Base-by-base conservation (phyloP, 1,140 invertebrate species). In the Stegodyphus mimosarum region DNA sequence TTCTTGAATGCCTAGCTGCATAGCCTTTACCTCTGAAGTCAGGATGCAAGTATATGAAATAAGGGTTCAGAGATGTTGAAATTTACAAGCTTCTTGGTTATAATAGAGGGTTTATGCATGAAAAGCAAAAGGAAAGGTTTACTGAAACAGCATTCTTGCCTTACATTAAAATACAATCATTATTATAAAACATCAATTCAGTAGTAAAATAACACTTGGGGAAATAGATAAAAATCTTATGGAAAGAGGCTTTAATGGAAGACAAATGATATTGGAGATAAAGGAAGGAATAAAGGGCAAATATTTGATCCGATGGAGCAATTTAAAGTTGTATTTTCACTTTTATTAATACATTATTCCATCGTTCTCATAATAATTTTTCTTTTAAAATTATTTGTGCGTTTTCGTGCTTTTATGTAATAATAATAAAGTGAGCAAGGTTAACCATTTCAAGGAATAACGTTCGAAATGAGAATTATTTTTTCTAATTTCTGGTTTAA, bases 201-300 rank as follows among this genome's bases (percentile, higher is more conserved):
- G 33, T 33, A 33, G 33, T n/a, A 67, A 67, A n/a, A 67, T 67
- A n/a, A 67, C 9, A 67, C 11, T 17, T 7, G 7, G 17, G n/a
- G 7, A 67, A 67, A 17, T 13, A 67, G 64, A 67, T 67, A 33
- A 33, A 33, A 33, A 33, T 33, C 33, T 33, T 33, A 60, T 60
- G 55, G 55, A 60, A 60, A 60, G 53, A 51, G 77, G 66, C 64
- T 69, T 70, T 51, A 49, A 33, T 79, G 77, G 77, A 79, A 79
- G 77, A 79, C 77, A 52, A 79, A 79, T 69, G 77, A 79, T 79
- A 79, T 70, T 70, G 64, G 18, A 78, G 77, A 48, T 69, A 77
- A 75, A 79, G 13, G 17, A 79, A 79, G 64, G 49, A 18, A 67
- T 17, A 67, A n/a, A 67, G 69, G 10, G 77, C 67, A 55, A 67